phyloP scores from a whole-genome alignment of 53 echinoderm and acorn worm genomes.

The Temnopleurus reevesii region DNA sequence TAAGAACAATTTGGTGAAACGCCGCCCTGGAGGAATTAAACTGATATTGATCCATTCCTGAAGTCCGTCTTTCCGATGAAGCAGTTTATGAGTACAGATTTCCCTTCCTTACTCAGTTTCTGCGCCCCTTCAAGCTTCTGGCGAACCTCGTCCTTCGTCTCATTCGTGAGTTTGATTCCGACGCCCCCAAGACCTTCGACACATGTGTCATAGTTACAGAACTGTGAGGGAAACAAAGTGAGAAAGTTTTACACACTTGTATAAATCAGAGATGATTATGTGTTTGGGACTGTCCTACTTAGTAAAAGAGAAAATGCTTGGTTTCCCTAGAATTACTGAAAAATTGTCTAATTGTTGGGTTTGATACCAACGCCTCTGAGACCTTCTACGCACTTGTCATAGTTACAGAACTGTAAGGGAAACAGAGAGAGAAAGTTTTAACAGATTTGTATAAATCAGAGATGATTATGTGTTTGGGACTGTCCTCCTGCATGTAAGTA shows the following conservation, averaged over 20 bases:
- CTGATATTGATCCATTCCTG: constrained; percentile 93
- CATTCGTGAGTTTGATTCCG: constrained; percentile 75
- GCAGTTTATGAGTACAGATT: constrained; percentile 89
- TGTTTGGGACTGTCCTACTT: no score
- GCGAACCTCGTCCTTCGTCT: constrained; percentile 65
- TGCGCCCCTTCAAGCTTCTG: constrained; percentile 73
- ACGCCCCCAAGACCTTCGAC: constrained; percentile 89
- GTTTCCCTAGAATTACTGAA: no score
- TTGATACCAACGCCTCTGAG: constrained; percentile 83
- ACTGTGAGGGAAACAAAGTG: constrained; percentile 68
- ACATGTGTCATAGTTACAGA: constrained; percentile 85
- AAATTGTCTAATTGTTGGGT: constrained; percentile 68
- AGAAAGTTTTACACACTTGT: no score
- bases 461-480: no score
- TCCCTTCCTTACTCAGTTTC: constrained; percentile 72
- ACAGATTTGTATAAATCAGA: no score
- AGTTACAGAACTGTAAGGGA: constrained; percentile 81
- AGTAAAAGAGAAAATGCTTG: no score
- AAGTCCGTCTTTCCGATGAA: constrained; percentile 91
- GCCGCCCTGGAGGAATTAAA: no score
- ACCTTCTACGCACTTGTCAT: constrained; percentile 85
- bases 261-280: no score
- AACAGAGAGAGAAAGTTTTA: no score
- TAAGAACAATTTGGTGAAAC: no score
- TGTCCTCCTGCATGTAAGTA: no score